Conservation (phyloP, 2,888 invertebrate genomes). For the Zhuqinia jingwanae region DNA sequence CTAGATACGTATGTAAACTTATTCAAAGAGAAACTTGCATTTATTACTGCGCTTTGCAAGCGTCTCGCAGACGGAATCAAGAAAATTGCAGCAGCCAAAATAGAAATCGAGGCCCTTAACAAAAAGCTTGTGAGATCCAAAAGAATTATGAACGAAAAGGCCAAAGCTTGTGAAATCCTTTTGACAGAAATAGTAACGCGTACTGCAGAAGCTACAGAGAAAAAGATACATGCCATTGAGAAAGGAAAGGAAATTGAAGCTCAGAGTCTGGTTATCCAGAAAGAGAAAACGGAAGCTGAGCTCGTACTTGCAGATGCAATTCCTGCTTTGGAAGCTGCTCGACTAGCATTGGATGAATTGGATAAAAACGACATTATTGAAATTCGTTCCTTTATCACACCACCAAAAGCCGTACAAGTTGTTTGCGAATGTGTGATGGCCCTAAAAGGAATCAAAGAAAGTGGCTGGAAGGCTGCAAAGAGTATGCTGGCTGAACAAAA, state of each 20-base stretch:
- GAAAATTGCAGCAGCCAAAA: conserved; percentile 94
- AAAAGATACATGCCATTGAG: conserved; percentile 89
- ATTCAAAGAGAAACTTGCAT: conserved; percentile 86
- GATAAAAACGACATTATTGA: conserved; percentile 93
- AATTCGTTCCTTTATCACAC: conserved; percentile 91
- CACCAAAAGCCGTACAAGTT: conserved; percentile 88
- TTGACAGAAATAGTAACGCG: conserved; percentile 87
- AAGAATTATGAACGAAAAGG: conserved; percentile 90
- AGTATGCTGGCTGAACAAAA: conserved; percentile 95
- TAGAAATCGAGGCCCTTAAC: conserved; percentile 90
- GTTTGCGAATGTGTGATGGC: conserved; percentile 95
- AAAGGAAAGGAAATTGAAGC: conserved; percentile 92
- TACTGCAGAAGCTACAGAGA: conserved; percentile 85
- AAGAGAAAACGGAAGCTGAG: conserved; percentile 93
- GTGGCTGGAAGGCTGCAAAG: conserved; percentile 95
- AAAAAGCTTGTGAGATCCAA: conserved; percentile 91
- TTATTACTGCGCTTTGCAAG: conserved; percentile 84
- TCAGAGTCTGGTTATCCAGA: conserved; percentile 89
- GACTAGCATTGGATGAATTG: conserved; percentile 89
- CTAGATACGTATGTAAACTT: conserved; percentile 89
- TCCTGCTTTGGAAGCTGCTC: conserved; percentile 91
- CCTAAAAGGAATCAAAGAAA: conserved; percentile 90
- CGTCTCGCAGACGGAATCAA: conserved; percentile 87
- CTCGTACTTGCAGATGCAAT: conserved; percentile 89
- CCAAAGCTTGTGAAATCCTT: conserved; percentile 89